These are phyloP conservation scores for Thripadectes ignobilis DNA, from an alignment of 2,797 vertebrate genomes.

Conservation along the genomic window DNA sequence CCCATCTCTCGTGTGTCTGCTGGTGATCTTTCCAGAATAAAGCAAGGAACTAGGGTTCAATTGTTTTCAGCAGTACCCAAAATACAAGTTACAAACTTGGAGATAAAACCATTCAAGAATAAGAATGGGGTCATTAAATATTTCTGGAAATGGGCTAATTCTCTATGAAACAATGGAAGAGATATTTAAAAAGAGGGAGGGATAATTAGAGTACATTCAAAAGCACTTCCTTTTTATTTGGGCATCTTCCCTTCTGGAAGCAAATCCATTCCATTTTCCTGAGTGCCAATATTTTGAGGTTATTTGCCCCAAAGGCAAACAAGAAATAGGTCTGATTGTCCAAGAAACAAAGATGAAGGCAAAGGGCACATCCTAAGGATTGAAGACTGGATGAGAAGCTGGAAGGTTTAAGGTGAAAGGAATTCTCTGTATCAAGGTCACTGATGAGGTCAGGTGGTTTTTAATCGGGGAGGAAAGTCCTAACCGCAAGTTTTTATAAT, in stretches of 20 bases:
- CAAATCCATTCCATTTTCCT: background rate
- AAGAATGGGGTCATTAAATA: background rate
- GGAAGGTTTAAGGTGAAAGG: background rate
- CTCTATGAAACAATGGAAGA: constrained; percentile 8
- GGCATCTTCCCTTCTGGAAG: background rate
- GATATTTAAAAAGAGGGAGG: background rate
- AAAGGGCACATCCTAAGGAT: constrained; percentile 16
- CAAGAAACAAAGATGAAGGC: constrained; percentile 28
- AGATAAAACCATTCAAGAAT: background rate
- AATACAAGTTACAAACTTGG: constrained; percentile 25
- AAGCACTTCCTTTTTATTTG: background rate
- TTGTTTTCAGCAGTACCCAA: constrained; percentile 76
- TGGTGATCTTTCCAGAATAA: constrained; percentile 70
- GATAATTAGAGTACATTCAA: background rate
- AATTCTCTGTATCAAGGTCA: background rate
- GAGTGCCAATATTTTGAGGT: background rate
- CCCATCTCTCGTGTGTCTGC: background rate
- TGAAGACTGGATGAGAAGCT: constrained; percentile 13
- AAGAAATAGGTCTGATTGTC: constrained; percentile 23
- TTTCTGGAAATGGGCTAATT: background rate
- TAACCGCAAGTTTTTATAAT: background rate
- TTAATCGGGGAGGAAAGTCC: background rate
- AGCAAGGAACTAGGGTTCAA: constrained; percentile 66
- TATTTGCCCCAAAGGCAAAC: background rate
- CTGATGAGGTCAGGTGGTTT: background rate